Evolutionary conservation across 64 coral and sea anemone species (phyloP).

Genomic region (Montipora capricornis): DNA sequence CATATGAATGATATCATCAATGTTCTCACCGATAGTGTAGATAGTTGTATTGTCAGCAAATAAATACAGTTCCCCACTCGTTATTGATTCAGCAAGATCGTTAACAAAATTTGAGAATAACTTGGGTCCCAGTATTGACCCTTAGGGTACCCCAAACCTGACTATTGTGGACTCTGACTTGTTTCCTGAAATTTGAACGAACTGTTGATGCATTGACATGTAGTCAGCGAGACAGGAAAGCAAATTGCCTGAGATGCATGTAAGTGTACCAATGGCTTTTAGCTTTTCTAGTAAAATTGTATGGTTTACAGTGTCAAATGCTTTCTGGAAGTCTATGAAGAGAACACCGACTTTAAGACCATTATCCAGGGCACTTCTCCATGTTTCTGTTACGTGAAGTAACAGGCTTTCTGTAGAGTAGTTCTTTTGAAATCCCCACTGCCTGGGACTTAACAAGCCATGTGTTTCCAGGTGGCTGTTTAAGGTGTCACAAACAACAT

Average conservation of each 20-base stretch:
- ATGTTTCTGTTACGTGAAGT: constrained; percentile 6
- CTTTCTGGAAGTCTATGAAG: constrained; percentile 26
- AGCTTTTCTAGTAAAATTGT: constrained; percentile 27
- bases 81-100: no score
- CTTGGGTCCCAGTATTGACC: no score
- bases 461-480: constrained; percentile 25
- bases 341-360: constrained; percentile 31
- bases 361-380: constrained; percentile 13
- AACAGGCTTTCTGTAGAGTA: constrained; percentile 28
- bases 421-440: constrained; percentile 28
- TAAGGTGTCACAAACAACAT: constrained; percentile 25
- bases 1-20: no score
- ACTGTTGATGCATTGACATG: no score
- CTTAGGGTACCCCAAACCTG: no score
- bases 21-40: no score
- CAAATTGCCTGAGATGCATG: constrained; percentile 9
- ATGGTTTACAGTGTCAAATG: constrained; percentile 32
- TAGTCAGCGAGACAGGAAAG: no score
- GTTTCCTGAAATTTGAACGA: no score
- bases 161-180: no score
- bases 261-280: constrained; percentile 42
- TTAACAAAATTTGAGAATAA: no score
- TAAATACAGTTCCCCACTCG: no score
- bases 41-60: no score
- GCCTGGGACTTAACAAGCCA: constrained; percentile 20